phyloP scores from a whole-genome alignment of 1,140 invertebrate species.

The Papilio polytes region DNA sequence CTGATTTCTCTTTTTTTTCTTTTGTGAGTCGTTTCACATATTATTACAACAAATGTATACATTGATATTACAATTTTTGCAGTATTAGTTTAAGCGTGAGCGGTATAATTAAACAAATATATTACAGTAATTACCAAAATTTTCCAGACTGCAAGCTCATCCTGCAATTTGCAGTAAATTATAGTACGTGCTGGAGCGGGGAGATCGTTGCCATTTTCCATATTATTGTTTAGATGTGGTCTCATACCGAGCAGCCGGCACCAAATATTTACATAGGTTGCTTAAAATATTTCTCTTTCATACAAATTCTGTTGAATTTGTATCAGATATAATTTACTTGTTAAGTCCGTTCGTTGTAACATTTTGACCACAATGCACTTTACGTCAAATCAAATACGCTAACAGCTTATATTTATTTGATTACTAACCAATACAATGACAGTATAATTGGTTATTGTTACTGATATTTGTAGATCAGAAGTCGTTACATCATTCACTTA shows the following conservation, averaged over 20 bases:
- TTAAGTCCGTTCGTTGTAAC: neutral
- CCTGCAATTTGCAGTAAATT: conserved; percentile 40
- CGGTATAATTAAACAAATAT: conserved; percentile 12
- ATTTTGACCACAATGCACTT: neutral
- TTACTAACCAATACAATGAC: neutral
- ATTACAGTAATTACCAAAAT: conserved; percentile 32
- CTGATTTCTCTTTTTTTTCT: no score
- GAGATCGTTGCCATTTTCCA: conserved; percentile 37
- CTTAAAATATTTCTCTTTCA: neutral
- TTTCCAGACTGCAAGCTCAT: conserved; percentile 35
- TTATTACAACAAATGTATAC: no score
- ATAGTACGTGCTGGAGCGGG: conserved; percentile 35
- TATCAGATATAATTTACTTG: neutral
- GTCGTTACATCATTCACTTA: neutral
- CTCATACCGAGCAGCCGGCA: conserved; percentile 23
- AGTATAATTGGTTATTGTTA: no score
- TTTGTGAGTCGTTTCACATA: no score
- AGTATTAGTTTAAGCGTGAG: neutral
- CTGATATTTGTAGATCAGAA: neutral
- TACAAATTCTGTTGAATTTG: neutral
- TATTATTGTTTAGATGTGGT: conserved; percentile 38
- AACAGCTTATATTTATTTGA: neutral
- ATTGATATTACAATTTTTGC: neutral
- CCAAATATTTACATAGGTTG: conserved; percentile 19
- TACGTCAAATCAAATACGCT: no score